Base-by-base conservation (phyloP, 1,140 invertebrate genomes). In the Eumeta japonica region DNA sequence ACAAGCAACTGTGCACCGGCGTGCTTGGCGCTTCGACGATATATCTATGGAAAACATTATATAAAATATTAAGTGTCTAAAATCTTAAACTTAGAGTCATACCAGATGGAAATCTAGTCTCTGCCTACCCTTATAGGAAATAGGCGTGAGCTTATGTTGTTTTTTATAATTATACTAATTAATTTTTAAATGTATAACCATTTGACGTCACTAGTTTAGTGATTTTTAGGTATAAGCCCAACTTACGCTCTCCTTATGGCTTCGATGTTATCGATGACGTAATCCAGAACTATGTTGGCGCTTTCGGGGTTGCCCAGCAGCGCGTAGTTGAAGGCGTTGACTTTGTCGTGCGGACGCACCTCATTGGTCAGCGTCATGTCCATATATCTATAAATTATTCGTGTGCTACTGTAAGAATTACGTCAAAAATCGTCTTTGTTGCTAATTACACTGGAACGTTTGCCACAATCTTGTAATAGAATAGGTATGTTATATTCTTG, bases 331-430 rank as follows among this genome's bases (percentile, higher is more conserved):
- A 71, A 68, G 0, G 65, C 49, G 15, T 46, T 74, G 0, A 48
- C 50, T 45, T 71, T 74, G 39, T 74, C 70, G n/a, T 74, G 70
- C 9, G 45, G 54, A 27, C 70, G 54, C 1, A 73, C 62, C 11
- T 39, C 43, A 18, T 60, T 52, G 0, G 54, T 47, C n/a, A 73
- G 28, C 12, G 68, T 73, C 7, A 73, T 29, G 10, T 58, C 34
- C 36, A 71, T 39, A 16, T 67, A 73, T 52, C 68, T 73, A 31
- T 18, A 61, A 56, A 27, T n/a, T n/a, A n/a, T n/a, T n/a, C n/a
- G n/a, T n/a, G n/a, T n/a, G n/a, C n/a, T n/a, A n/a, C n/a, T n/a
- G n/a, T n/a, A n/a, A n/a, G n/a, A n/a, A n/a, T n/a, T n/a, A n/a
- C n/a, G n/a, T n/a, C n/a, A n/a, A n/a, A n/a, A n/a, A n/a, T n/a